Base-by-base conservation (phyloP, 2,797 vertebrate species). In the Acanthiza pusilla region DNA sequence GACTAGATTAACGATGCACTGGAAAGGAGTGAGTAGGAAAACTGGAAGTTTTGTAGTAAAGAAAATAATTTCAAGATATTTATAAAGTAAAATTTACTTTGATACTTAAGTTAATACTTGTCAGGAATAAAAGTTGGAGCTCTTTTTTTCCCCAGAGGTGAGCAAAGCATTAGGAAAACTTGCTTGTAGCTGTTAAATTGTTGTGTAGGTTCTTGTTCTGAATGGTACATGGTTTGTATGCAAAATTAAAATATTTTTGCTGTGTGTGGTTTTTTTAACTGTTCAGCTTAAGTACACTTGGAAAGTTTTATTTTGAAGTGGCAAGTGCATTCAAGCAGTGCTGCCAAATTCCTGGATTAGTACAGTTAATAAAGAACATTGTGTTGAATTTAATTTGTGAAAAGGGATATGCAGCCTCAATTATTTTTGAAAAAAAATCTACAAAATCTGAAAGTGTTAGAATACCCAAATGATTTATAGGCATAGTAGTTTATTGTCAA, bases 321-420 rank as follows among this genome's bases (percentile, higher is more conserved):
- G 10, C 2, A 1, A 91, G 36, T 66, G 47, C 51, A 53, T 84
- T 94, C 47, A 90, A 73, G 55, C 55, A 66, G 18, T 78, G 62
- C 76, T 93, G 70, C 73, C 73, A 95, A 70, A 76, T 84, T 92
- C 66, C 47, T 51, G 54, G 93, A 65, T 90, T 96, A 58, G 65
- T 94, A 25, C 30, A 32, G n/a, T 88, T 93, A 90, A 84, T 88
- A 72, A 20, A 32, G 62, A 91, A 42, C 26, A 16, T 70, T 89
- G 65, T 88, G 43, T 81, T 88, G 73, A 66, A 34, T 78, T 78
- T 78, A 71, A 85, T 89, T 91, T 92, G 48, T 89, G 57, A 50
- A 91, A 92, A 84, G 66, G 38, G 58, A 57, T 85, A 43, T 61
- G 18, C 14, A 61, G 47, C 16, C 58, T 88, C 38, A 80, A 50